These are phyloP conservation scores for Chloromyia formosa DNA, from an alignment of 2,888 invertebrate species.

Conservation along the genomic window DNA sequence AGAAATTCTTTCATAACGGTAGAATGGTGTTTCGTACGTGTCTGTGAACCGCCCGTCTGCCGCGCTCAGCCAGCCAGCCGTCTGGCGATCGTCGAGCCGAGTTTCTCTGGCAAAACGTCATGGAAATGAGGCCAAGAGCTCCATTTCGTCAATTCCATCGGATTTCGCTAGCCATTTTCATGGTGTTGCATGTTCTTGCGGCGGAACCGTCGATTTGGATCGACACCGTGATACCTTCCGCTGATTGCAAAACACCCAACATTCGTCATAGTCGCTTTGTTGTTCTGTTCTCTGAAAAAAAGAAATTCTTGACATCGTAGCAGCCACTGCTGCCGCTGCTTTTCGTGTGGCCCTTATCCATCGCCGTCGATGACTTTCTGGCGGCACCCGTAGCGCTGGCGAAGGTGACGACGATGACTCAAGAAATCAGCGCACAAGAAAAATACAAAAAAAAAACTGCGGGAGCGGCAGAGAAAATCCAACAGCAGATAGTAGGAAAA, in stretches of 20 bases:
- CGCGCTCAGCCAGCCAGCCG: neutral
- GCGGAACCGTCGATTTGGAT: too few species aligned
- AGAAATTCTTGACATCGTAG: too few species aligned
- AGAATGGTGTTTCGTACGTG: conserved; percentile 33
- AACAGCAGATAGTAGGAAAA: too few species aligned
- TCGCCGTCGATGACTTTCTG: neutral
- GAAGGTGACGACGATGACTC: conserved; percentile 24
- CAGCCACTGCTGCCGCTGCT: neutral
- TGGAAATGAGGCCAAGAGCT: conserved; percentile 24
- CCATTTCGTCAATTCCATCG: too few species aligned
- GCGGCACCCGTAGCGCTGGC: neutral
- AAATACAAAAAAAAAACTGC: conserved; percentile 6
- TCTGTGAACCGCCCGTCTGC: conserved; percentile 7
- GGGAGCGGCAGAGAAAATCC: neutral
- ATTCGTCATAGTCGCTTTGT: too few species aligned
- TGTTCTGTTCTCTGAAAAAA: too few species aligned
- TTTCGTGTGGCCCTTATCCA: conserved; percentile 1
- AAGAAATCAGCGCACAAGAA: neutral
- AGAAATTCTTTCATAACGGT: conserved; percentile 16
- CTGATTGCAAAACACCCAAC: too few species aligned
- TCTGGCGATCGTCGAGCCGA: conserved; percentile 9
- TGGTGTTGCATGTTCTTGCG: neutral
- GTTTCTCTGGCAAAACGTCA: conserved; percentile 18
- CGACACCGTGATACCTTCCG: too few species aligned
- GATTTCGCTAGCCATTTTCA: neutral